Evolutionary conservation across 2,113 vertebrate genomes (phyloP), one percentile per base, ranked within the genome.

Genomic region (Canis aureus): DNA sequence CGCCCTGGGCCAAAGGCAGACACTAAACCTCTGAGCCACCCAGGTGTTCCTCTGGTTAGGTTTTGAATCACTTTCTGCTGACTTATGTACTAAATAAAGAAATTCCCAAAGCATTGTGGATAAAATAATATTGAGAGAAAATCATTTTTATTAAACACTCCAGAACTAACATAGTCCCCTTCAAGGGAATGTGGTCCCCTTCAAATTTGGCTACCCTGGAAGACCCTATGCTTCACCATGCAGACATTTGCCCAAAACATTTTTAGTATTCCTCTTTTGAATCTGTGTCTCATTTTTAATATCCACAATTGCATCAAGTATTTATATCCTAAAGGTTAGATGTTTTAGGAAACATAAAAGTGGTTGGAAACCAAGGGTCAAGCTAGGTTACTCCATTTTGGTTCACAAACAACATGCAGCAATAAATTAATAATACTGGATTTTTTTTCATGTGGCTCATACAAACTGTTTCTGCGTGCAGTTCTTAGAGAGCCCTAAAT

Each of bases 271-370:
- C 80, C 13, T 69, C 57, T 80, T 85, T 76, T 71, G 83, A 81
- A 64, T 74, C 78, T 80, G 3, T 27, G 32, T 43, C 9, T 38
- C 49, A 23, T 76, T 87, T 95, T 71, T 8, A 71, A 82, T 43
- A 29, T 66, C 22, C 78, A 81, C n/a, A 81, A 19, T 95, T 94
- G 57, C 7, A 66, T 43, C 29, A 22, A 27, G 79, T 74, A 71
- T 85, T 78, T 85, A 5, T 71, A 57, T 93, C 73, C 74, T 96
- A 71, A 93, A n/a, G 17, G 15, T 27, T 82, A 74, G 81, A 57
- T 95, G 60, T 94, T 95, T 95, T 22, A 55, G 23, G 53, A 97
- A 94, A 76, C 85, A 62, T 57, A 85, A 60, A 91, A 89, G 38
- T 66, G 38, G 2, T 74, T 93, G 95, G 32, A 89, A 81, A 86